Evolutionary conservation across 2,888 invertebrate species (phyloP), one percentile per base, ranked within the genome.

Genomic region (Ochropleura leucogaster): DNA sequence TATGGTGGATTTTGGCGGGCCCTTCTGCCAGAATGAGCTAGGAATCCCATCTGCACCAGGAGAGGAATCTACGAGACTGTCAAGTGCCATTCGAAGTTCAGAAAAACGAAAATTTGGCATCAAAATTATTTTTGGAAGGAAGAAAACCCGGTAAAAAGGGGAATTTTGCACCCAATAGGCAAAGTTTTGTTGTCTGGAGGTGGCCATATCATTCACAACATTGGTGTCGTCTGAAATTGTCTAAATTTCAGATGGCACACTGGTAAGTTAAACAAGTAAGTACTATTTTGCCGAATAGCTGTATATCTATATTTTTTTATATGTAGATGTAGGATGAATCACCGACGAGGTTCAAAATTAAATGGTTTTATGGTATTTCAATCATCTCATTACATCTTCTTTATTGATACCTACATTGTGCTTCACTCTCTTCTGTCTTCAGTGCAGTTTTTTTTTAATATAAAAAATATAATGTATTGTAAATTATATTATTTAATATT

Each of bases 1-100:
- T 66, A 49, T 63, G 47, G 62, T 66, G 30, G 44, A 49, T 59
- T 78, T 53, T 44, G 40, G 47, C 10, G 44, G 51, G 30, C 9
- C 30, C 30, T 30, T 30, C 30, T 30, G 30, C 30, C 30, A 30
- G 30, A 30, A 30, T 30, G 30, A 30, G 30, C 3, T 30, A 30
- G 30, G 30, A 30, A 30, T 30, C 30, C 30, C 30, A 30, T 30
- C 30, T 30, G 30, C 3, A 30, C 30, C 30, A 30, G 30, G 3
- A 30, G 30, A 30, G 30, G 30, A 30, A 30, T 30, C 30, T 3
- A 30, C 30, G 30, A 30, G 30, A 30, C 30, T 3, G 30, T 30
- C 30, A 30, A 30, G 3, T 30, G 30, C 30, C 30, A 30, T 30
- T 30, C 30, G 30, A 30, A 30, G 30, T 30, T 30, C 30, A 30